A percentile compares a stretch with the other conserved stretches of the same genome.
phyloP scores from a whole-genome alignment of 1,140 invertebrate species.

The Drosophila nannoptera region DNA sequence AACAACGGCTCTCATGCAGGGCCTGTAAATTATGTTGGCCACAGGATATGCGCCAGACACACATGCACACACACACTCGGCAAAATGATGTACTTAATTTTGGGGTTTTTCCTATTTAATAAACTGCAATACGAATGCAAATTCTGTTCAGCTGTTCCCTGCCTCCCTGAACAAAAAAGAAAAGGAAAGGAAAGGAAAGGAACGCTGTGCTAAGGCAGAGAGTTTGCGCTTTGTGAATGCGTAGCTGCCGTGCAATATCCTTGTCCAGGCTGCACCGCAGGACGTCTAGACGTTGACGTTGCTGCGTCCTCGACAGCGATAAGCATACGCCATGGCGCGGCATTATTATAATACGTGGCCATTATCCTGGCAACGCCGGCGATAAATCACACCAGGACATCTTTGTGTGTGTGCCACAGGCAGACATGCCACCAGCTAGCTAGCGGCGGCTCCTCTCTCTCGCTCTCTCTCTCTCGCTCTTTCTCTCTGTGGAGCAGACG shows the following conservation, averaged over 20 bases:
- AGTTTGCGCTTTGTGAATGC: slow-evolving; percentile 5
- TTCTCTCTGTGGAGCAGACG: slow-evolving; percentile 48
- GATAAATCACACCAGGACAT: slow-evolving; percentile 76
- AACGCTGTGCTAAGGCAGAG: slow-evolving; percentile 8
- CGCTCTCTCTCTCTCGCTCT: not conserved
- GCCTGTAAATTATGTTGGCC: slow-evolving; percentile 60
- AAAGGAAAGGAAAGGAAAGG: slow-evolving; percentile 26
- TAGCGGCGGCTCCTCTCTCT: not conserved
- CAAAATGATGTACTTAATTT: slow-evolving; percentile 74
- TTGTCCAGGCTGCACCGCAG: slow-evolving; percentile 61
- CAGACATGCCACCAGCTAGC: slow-evolving; percentile 43
- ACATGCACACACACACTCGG: slow-evolving; percentile 30
- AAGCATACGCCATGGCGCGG: slow-evolving; percentile 72
- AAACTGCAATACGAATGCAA: slow-evolving; percentile 54
- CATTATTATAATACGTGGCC: slow-evolving; percentile 77
- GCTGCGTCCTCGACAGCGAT: slow-evolving; percentile 62
- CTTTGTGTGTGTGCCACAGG: slow-evolving; percentile 70
- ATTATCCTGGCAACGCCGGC: slow-evolving; percentile 70
- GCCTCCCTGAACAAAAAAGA: too few relatives aligned
- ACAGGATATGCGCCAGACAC: slow-evolving; percentile 73
- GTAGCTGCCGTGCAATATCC: slow-evolving; percentile 23
- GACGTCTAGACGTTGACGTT: slow-evolving; percentile 72
- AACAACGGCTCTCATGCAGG: slow-evolving; percentile 51
- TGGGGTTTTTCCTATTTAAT: slow-evolving; percentile 67
- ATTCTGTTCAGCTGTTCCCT: not conserved